Evolutionary conservation across 2,888 invertebrate species (phyloP).

Genomic region (Cheilosia impressa): DNA sequence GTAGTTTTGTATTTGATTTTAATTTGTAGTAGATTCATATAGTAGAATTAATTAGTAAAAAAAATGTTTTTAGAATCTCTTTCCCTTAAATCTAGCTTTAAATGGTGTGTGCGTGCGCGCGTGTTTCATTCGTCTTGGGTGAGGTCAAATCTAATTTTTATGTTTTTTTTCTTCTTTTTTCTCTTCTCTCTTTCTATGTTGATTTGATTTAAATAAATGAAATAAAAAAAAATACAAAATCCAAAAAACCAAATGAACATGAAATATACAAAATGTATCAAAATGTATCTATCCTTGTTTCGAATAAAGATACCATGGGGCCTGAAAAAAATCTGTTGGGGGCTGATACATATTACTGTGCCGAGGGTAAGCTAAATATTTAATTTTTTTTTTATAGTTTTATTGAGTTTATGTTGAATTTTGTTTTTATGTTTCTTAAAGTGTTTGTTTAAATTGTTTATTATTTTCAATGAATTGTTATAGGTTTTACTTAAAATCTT

Average conservation of each 20-base stretch:
- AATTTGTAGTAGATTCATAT: constrained; percentile 15
- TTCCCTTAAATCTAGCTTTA: constrained; percentile 35
- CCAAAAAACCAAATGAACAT: constrained; percentile 58
- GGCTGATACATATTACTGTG: constrained; percentile 84
- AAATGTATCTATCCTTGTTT: constrained; percentile 69
- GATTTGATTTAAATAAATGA: constrained; percentile 49
- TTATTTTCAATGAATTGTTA: constrained; percentile 35
- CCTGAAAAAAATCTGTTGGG: constrained; percentile 84
- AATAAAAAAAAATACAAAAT: constrained; percentile 65
- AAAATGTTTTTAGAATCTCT: background rate
- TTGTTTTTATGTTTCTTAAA: too few species aligned
- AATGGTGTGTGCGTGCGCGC: constrained; percentile 67
- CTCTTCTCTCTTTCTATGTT: constrained; percentile 71
- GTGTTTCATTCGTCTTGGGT: constrained; percentile 60
- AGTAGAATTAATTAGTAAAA: background rate
- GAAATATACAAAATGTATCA: constrained; percentile 61
- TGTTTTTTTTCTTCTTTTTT: constrained; percentile 52
- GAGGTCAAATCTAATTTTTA: constrained; percentile 69
- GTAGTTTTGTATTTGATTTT: background rate
- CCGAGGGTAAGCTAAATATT: constrained; percentile 83
- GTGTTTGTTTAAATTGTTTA: constrained; percentile 24
- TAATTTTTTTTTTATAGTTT: constrained; percentile 66
- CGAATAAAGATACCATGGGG: constrained; percentile 84
- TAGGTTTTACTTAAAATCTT: background rate
- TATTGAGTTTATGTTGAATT: constrained; percentile 29